Evolutionary conservation across 2,888 invertebrate genomes (phyloP).

Genomic region (Pandemis heparana): DNA sequence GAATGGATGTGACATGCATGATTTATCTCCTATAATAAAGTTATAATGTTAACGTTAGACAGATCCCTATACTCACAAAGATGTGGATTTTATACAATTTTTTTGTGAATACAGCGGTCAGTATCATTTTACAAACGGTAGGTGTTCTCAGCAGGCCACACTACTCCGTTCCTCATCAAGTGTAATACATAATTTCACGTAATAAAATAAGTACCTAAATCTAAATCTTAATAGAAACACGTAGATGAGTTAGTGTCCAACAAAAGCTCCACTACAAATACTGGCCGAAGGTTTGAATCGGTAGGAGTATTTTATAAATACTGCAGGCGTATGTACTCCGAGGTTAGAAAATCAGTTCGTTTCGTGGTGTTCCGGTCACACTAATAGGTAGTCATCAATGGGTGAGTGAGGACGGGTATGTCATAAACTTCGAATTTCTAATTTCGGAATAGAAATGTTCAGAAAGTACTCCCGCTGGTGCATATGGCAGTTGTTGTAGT

Average conservation of each 20-base stretch:
- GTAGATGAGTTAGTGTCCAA: conserved; percentile 8
- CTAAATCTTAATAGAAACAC: conserved; percentile 24
- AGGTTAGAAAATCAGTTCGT: too few species aligned
- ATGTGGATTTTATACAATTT: conserved; percentile 12
- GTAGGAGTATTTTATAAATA: too few species aligned
- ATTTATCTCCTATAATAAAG: not conserved
- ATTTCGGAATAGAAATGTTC: not conserved
- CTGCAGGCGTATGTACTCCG: too few species aligned
- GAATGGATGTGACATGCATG: conserved; percentile 5
- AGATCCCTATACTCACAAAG: conserved; percentile 2
- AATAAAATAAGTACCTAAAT: conserved; percentile 6
- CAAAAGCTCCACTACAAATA: not conserved
- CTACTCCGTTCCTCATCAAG: conserved; percentile 5
- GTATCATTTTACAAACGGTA: conserved; percentile 22
- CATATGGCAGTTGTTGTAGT: too few species aligned
- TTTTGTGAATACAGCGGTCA: conserved; percentile 31
- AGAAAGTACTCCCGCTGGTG: not conserved
- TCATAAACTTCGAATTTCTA: too few species aligned
- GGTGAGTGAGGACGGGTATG: too few species aligned
- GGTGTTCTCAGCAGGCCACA: conserved; percentile 28
- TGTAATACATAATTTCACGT: conserved; percentile 34
- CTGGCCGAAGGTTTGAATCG: too few species aligned
- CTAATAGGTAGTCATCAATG: too few species aligned
- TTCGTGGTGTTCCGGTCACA: not conserved
- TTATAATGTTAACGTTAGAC: conserved; percentile 17